Base-by-base conservation (phyloP, 2,888 invertebrate genomes). In the Sarcophaga subvicina region DNA sequence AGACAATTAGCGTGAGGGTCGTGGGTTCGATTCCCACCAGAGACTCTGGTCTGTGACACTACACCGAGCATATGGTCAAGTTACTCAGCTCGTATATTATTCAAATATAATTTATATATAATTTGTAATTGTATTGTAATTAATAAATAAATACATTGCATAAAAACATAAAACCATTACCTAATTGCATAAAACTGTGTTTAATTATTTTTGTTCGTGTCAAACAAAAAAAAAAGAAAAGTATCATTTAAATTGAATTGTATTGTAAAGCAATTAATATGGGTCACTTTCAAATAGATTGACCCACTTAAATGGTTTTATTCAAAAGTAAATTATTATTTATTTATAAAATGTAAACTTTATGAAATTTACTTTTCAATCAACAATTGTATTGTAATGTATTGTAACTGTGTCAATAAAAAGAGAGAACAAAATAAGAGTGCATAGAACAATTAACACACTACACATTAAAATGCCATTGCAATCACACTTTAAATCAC, bases 401-500 rank as follows among this genome's bases (percentile, higher is more conserved):
- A 12, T 49, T 49, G 14, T 70, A 82, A 45, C 37, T 75, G 14
- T 69, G 70, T 82, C 71, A 76, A 54, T 76, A 63, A 63, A 14
- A 62, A 47, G 67, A 11, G 37, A 37, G 8, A 8, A 37, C 10
- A 37, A 2, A 37, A 37, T 37, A 37, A 37, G 10, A 37, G 37
- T 10, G 37, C 10, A 37, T 37, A 37, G 37, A 37, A 37, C 8
- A 37, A 37, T 8, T 2, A 37, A 37, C 37, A 37, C 37, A 8
- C 10, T 54, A 54, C 17, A 37, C n/a, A 59, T 14, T 59, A 37
- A 72, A 72, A 37, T 11, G 12, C 69, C n/a, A 64, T 45, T 62
- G 62, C 25, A 81, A 69, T 77, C 20, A 77, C 60, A 47, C 63
- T 71, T 81, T 75, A 59, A 69, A 63, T 70, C 85, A 85, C 81